phyloP scores from a whole-genome alignment of 1,140 invertebrate species.

The Danaus plexippus region DNA sequence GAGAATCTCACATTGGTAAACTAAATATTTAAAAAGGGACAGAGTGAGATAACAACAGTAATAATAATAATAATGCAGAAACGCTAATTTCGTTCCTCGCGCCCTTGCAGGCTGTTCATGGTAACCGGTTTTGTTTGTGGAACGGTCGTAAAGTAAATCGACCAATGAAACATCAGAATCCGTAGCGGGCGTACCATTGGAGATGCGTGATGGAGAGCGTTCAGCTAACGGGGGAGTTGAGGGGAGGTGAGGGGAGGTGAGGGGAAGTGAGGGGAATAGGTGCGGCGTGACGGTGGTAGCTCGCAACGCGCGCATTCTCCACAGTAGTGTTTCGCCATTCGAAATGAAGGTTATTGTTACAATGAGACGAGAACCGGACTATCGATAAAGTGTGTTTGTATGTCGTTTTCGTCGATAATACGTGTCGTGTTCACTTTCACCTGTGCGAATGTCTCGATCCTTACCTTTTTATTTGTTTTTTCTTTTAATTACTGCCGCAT shows the following conservation, averaged over 20 bases:
- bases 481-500: slow-evolving; percentile 67
- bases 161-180: slow-evolving; percentile 41
- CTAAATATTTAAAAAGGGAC: not conserved
- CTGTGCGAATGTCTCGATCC: slow-evolving; percentile 69
- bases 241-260: slow-evolving; percentile 24
- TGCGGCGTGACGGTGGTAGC: slow-evolving; percentile 41
- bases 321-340: slow-evolving; percentile 64
- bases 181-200: slow-evolving; percentile 59
- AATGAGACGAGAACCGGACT: slow-evolving; percentile 63
- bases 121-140: slow-evolving; percentile 69
- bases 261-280: slow-evolving; percentile 25
- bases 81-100: slow-evolving; percentile 65
- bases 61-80: slow-evolving; percentile 61
- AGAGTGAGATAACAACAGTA: slow-evolving; percentile 42
- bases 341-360: slow-evolving; percentile 65
- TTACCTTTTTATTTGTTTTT: slow-evolving; percentile 68
- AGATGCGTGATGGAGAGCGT: slow-evolving; percentile 47
- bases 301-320: slow-evolving; percentile 32
- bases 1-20: too few relatives aligned
- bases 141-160: slow-evolving; percentile 56
- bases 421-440: slow-evolving; percentile 71
- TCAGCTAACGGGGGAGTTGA: slow-evolving; percentile 30
- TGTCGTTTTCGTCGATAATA: slow-evolving; percentile 71
- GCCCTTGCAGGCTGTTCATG: slow-evolving; percentile 62
- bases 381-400: slow-evolving; percentile 71